phyloP scores from a whole-genome alignment of 2,888 invertebrate genomes.

The Leucophenga maculata region DNA sequence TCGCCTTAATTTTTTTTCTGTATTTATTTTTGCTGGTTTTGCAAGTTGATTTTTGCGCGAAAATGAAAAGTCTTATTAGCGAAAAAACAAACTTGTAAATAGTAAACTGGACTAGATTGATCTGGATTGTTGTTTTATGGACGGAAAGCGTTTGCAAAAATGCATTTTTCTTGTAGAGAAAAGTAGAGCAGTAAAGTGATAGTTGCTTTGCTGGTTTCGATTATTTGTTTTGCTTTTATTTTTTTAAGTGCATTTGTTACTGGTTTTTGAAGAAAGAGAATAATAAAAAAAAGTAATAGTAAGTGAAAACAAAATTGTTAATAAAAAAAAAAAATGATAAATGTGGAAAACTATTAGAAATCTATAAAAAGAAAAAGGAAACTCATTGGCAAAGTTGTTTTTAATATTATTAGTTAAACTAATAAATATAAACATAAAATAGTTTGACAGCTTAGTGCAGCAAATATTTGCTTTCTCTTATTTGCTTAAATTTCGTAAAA shows the following conservation, averaged over 20 bases:
- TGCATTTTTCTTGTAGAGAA: slow-evolving; percentile 37
- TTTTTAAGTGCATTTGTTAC: slow-evolving; percentile 37
- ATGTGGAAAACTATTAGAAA: too few species aligned
- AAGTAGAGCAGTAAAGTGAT: slow-evolving; percentile 58
- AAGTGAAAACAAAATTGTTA: background rate
- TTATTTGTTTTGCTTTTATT: slow-evolving; percentile 11
- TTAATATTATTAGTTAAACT: too few species aligned
- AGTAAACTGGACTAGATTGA: background rate
- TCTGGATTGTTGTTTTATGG: slow-evolving; percentile 24
- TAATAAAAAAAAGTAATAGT: background rate
- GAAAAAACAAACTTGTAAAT: background rate
- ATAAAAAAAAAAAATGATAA: too few species aligned
- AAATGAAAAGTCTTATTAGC: slow-evolving; percentile 2
- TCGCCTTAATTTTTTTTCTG: too few species aligned
- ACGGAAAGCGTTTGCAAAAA: slow-evolving; percentile 18
- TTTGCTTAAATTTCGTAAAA: too few species aligned
- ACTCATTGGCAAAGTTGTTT: too few species aligned
- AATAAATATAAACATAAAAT: too few species aligned
- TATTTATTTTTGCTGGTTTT: background rate
- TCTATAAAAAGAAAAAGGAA: too few species aligned
- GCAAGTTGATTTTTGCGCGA: slow-evolving; percentile 7
- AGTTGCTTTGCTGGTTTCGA: slow-evolving; percentile 56
- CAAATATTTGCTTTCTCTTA: too few species aligned
- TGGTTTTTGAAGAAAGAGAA: slow-evolving; percentile 18
- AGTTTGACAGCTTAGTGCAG: too few species aligned